These are phyloP conservation scores for Alouatta palliata DNA, from an alignment of 2,113 vertebrate species.

Conservation along the genomic window DNA sequence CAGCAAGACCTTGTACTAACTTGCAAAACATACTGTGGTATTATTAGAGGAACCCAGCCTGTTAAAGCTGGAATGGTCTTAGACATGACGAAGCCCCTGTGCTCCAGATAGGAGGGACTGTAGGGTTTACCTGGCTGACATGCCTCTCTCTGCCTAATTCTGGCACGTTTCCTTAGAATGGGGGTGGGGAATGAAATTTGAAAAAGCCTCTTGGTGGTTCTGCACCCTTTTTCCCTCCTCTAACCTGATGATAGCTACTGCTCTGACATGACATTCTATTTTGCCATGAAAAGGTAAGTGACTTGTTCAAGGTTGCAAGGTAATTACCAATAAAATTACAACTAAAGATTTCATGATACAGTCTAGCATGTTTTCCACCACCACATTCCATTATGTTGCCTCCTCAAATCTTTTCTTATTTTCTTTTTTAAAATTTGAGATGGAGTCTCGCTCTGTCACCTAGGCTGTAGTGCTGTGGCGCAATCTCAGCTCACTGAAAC, in stretches of 20 bases:
- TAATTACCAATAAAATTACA: neutral
- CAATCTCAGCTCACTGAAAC: too few relatives aligned
- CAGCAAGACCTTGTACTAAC: neutral
- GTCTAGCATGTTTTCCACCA: neutral
- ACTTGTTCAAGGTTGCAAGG: constrained; percentile 40
- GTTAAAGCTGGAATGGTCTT: neutral
- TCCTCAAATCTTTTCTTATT: neutral
- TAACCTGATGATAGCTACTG: neutral
- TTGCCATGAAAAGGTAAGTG: neutral
- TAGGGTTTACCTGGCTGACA: neutral
- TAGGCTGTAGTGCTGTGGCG: too few relatives aligned
- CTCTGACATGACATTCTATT: neutral
- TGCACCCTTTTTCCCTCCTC: neutral
- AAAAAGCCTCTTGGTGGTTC: neutral
- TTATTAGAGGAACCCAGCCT: neutral
- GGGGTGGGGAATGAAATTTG: neutral
- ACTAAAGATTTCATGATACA: neutral
- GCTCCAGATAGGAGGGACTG: accelerated
- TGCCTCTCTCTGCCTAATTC: neutral
- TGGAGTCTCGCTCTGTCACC: too few relatives aligned
- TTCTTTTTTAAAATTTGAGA: too few relatives aligned
- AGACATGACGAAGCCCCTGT: accelerated
- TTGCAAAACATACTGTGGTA: neutral
- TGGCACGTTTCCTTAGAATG: neutral
- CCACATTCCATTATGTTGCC: neutral